Conservation (phyloP, 2,888 invertebrate species). For the Colletes collaris region DNA sequence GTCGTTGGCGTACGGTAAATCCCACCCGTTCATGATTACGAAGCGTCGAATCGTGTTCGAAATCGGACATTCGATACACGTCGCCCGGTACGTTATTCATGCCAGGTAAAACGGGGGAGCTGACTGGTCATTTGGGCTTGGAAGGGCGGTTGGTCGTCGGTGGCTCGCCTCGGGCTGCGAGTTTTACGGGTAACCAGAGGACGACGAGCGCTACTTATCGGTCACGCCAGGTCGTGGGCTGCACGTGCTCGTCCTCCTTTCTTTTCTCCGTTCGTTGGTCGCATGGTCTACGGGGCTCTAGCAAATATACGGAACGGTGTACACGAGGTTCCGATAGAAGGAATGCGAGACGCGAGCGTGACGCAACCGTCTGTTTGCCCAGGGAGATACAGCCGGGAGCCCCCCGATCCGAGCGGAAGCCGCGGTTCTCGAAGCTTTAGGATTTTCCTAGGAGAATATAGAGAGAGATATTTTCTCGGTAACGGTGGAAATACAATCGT, state of each 20-base stretch:
- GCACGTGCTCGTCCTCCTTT: conserved; percentile 54
- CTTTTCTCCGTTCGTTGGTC: conserved; percentile 14
- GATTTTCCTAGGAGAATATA: conserved; percentile 19
- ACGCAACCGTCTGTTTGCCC: conserved; percentile 73
- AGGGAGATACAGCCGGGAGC: conserved; percentile 64
- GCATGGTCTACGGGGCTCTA: conserved; percentile 13
- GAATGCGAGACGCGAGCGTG: conserved; percentile 46
- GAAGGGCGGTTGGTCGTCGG: conserved; percentile 30
- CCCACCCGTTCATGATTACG: conserved; percentile 36
- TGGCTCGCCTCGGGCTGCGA: conserved; percentile 26
- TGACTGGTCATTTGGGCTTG: conserved; percentile 53
- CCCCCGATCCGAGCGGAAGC: conserved; percentile 34
- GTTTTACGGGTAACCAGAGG: conserved; percentile 23
- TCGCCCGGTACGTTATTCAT: conserved; percentile 45
- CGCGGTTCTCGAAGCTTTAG: conserved; percentile 3
- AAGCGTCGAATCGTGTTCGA: conserved; percentile 33
- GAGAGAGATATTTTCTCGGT: conserved; percentile 2
- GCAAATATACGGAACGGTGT: conserved; percentile 53
- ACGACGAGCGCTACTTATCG: conserved; percentile 54
- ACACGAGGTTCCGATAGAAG: conserved; percentile 52
- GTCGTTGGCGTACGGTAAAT: conserved; percentile 49
- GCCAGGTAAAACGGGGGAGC: conserved; percentile 58
- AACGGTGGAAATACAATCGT: not conserved
- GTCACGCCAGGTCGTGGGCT: conserved; percentile 34
- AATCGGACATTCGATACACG: conserved; percentile 63